Base-by-base conservation (phyloP, 2,797 vertebrate species). In the Micrastur ruficollis region DNA sequence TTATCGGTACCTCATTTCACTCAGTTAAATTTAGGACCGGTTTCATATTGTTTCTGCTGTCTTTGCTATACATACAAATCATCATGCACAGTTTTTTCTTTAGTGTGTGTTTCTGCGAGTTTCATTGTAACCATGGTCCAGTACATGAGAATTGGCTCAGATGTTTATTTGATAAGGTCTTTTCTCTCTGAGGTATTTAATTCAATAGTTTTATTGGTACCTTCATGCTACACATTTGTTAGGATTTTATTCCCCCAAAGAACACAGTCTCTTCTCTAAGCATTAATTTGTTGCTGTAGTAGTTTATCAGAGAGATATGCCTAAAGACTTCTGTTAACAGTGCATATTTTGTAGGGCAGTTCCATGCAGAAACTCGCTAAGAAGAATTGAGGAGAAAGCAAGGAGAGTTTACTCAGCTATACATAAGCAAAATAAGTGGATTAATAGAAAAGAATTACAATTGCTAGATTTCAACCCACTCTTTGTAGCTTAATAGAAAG, bases 301-400 rank as follows among this genome's bases (percentile, higher is more conserved):
- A 83, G 36, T 90, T 89, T 83, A 36, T 75, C 67, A 87, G 42
- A 50, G 16, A 81, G 22, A 6, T 49, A 53, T 44, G 6, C 19
- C 34, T 55, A 50, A 92, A 93, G 10, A 84, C 55, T 93, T 87
- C 38, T 81, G 8, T 78, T 68, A 47, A 55, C 32, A 55, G 13
- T 40, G 29, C 7, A 16, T 72, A 56, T 74, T 90, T 81, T 29
- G 8, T 56, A 16, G 26, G 32, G 34, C 26, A 86, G 29, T 20
- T 78, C 34, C 76, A 78, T n/a, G 26, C 23, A 86, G 38, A 80
- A 14, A 46, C 16, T 70, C 26, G 36, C 14, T 81, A 81, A 75
- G 2, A 4, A 67, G 26, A 56, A 46, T 3, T 0, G 0, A 72
- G 22, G 25, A 56, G 27, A 62, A 86, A 62, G 31, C 1, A 8